Conservation (phyloP, 2,113 vertebrate genomes). For the Cyprinodon variegatus region DNA sequence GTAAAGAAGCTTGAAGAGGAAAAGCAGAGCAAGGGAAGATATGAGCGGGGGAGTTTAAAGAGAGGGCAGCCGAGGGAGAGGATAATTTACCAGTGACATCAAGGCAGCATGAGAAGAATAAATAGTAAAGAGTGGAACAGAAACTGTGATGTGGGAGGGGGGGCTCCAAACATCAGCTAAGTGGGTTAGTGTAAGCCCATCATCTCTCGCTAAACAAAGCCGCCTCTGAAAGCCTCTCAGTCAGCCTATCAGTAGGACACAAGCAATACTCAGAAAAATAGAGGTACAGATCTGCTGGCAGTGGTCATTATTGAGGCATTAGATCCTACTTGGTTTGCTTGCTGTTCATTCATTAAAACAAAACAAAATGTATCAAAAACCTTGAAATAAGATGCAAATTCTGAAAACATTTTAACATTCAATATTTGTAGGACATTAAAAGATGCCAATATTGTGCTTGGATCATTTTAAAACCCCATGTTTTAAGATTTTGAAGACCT, state of each 20-base stretch:
- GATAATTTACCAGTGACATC: conserved; percentile 16
- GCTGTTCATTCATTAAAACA: neutral
- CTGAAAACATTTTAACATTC: neutral
- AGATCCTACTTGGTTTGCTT: neutral
- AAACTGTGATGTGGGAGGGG: neutral
- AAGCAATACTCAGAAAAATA: neutral
- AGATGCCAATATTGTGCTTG: neutral
- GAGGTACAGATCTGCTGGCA: neutral
- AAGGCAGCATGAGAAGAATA: conserved; percentile 18
- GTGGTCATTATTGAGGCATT: neutral
- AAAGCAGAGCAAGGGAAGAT: conserved; percentile 64
- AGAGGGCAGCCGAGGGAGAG: conserved; percentile 49
- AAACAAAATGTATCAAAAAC: neutral
- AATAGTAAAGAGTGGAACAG: conserved; percentile 27
- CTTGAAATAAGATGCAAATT: too few relatives aligned
- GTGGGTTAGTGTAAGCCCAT: conserved; percentile 43
- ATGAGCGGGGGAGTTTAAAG: conserved; percentile 63
- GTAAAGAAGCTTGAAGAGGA: conserved; percentile 52
- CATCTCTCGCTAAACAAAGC: conserved; percentile 44
- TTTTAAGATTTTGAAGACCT: neutral
- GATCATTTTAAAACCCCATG: neutral
- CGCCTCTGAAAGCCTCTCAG: conserved; percentile 25
- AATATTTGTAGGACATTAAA: neutral
- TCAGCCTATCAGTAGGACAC: neutral
- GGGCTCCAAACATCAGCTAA: conserved; percentile 9